These are phyloP conservation scores for Cyphomyrmex costatus DNA, from an alignment of 1,140 invertebrate species.

Conservation along the genomic window DNA sequence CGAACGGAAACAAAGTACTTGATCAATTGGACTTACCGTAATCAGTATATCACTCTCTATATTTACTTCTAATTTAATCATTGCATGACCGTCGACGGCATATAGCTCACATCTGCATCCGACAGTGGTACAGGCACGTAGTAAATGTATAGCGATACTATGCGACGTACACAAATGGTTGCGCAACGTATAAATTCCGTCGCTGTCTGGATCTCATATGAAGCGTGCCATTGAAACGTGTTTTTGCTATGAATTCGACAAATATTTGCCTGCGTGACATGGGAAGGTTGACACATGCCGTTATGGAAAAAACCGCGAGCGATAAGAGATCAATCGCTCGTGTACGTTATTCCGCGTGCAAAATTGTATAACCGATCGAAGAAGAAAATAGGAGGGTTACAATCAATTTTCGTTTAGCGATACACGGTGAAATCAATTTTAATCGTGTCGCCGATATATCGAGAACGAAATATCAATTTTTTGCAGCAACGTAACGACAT, in stretches of 20 bases:
- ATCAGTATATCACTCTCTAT: constrained; percentile 20
- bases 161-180: constrained; percentile 39
- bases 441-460: constrained; percentile 32
- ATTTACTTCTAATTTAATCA: constrained; percentile 64
- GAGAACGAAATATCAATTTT: constrained; percentile 26
- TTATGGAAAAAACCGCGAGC: constrained; percentile 59
- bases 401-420: constrained; percentile 57
- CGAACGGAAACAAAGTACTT: not conserved
- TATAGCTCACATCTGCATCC: constrained; percentile 42
- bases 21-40: not conserved
- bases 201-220: constrained; percentile 27
- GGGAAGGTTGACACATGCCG: constrained; percentile 55
- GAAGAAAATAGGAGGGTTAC: constrained; percentile 1
- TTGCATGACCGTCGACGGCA: constrained; percentile 48
- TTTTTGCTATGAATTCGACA: constrained; percentile 66
- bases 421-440: constrained; percentile 35
- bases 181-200: constrained; percentile 62
- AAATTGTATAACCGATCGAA: constrained; percentile 38
- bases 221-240: constrained; percentile 64
- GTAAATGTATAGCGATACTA: constrained; percentile 56
- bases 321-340: constrained; percentile 65
- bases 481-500: not conserved
- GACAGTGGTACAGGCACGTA: constrained; percentile 49
- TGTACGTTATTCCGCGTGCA: constrained; percentile 60
- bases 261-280: constrained; percentile 72